Evolutionary conservation across 1,140 invertebrate species (phyloP).

Genomic region (Monomorium pharaonis): DNA sequence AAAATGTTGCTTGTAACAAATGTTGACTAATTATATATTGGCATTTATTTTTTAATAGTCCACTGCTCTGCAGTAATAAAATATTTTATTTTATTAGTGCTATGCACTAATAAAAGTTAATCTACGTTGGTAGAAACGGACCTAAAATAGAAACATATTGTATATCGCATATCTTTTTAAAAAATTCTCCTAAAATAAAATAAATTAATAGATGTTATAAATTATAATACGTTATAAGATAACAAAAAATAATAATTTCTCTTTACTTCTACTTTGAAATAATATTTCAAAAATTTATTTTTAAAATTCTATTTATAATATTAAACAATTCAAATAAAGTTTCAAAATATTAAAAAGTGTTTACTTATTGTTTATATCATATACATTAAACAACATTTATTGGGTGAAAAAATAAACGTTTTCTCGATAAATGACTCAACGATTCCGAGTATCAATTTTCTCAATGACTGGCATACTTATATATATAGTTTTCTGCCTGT

Average conservation of each 20-base stretch:
- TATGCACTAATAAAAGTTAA: no score
- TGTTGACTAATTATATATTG: no score
- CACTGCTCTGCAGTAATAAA: no score
- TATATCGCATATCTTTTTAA: not conserved
- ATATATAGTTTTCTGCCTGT: slow-evolving; percentile 24
- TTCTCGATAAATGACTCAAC: no score
- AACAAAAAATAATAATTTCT: not conserved
- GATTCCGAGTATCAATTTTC: not conserved
- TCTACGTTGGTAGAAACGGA: no score
- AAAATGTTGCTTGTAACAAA: no score
- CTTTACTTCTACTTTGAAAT: not conserved
- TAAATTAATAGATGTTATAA: slow-evolving; percentile 12
- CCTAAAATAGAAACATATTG: no score
- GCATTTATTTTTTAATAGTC: no score
- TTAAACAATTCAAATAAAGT: not conserved
- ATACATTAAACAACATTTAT: not conserved
- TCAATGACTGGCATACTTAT: not conserved
- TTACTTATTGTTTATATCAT: not conserved
- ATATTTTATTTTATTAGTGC: no score
- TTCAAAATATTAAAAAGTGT: not conserved
- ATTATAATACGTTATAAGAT: not conserved
- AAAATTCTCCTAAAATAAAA: not conserved
- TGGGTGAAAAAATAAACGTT: not conserved
- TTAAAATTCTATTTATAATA: no score
- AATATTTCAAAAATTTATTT: not conserved